Conservation (phyloP, 2,888 invertebrate genomes). For the Zygogramma bicolorata region DNA sequence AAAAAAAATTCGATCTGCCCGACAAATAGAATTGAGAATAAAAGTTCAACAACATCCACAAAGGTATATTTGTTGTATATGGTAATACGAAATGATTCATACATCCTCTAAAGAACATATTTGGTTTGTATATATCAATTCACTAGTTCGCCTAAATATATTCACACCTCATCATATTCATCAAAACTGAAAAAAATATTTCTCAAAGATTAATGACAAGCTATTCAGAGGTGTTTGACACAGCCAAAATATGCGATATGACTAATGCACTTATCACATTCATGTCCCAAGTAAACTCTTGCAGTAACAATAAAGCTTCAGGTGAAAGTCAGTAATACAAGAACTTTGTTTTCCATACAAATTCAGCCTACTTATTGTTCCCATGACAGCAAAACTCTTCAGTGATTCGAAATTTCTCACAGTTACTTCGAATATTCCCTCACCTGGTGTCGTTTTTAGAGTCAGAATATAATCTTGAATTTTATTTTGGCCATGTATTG, state of each 20-base stretch:
- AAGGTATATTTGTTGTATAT: neutral
- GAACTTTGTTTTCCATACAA: constrained; percentile 84
- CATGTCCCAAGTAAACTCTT: constrained; percentile 49
- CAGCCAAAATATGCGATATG: constrained; percentile 3
- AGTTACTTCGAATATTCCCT: constrained; percentile 84
- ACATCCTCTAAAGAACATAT: neutral
- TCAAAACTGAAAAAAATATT: neutral
- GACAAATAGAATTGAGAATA: neutral
- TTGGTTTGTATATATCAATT: neutral
- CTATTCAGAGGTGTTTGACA: neutral
- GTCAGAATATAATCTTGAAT: constrained; percentile 75
- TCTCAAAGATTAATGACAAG: neutral
- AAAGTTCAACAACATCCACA: neutral
- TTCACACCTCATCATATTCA: neutral
- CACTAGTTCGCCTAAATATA: neutral
- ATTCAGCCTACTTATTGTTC: constrained; percentile 83
- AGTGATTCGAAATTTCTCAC: constrained; percentile 67
- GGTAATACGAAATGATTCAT: neutral
- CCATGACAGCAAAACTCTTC: constrained; percentile 71
- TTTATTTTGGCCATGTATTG: constrained; percentile 57
- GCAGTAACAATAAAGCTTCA: constrained; percentile 86
- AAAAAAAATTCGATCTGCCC: neutral
- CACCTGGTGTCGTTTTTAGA: constrained; percentile 75
- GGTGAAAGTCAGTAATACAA: constrained; percentile 80
- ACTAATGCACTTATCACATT: neutral